Conservation (phyloP, 2,888 invertebrate genomes). For the Sarcophaga rosellei region DNA sequence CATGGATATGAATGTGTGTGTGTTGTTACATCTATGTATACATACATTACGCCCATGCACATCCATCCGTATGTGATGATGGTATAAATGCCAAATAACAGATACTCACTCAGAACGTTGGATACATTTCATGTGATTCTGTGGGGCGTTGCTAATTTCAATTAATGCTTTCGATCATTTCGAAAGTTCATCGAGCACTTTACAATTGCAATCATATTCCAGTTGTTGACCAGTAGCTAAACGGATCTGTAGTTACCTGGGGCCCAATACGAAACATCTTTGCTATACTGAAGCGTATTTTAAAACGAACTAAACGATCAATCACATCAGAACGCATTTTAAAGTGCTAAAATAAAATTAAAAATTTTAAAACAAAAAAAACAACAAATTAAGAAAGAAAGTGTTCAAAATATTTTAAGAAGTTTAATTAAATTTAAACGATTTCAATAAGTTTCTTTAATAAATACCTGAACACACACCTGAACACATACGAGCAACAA, state of each 20-base stretch:
- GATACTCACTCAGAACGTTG: not conserved
- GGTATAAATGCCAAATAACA: not conserved
- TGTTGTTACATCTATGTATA: too few relatives aligned
- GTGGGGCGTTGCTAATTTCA: slow-evolving; percentile 74
- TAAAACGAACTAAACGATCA: slow-evolving; percentile 60
- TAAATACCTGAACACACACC: slow-evolving; percentile 10
- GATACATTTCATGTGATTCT: slow-evolving; percentile 59
- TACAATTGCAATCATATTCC: slow-evolving; percentile 76
- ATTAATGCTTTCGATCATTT: slow-evolving; percentile 59
- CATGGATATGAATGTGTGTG: too few relatives aligned
- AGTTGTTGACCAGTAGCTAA: slow-evolving; percentile 80
- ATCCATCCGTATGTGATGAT: not conserved
- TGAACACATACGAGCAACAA: slow-evolving; percentile 28
- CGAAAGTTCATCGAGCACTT: slow-evolving; percentile 70
- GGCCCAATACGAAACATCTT: slow-evolving; percentile 50
- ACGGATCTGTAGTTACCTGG: slow-evolving; percentile 73
- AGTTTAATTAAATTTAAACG: slow-evolving; percentile 18
- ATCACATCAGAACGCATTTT: not conserved
- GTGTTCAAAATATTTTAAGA: not conserved
- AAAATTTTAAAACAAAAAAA: not conserved
- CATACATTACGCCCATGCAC: not conserved
- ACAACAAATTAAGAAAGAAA: not conserved
- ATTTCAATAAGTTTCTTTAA: slow-evolving; percentile 27
- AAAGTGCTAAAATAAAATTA: not conserved
- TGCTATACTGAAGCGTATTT: slow-evolving; percentile 2